These are phyloP conservation scores for Mesembrinibis cayennensis DNA, from an alignment of 2,113 vertebrate genomes.

Conservation along the genomic window DNA sequence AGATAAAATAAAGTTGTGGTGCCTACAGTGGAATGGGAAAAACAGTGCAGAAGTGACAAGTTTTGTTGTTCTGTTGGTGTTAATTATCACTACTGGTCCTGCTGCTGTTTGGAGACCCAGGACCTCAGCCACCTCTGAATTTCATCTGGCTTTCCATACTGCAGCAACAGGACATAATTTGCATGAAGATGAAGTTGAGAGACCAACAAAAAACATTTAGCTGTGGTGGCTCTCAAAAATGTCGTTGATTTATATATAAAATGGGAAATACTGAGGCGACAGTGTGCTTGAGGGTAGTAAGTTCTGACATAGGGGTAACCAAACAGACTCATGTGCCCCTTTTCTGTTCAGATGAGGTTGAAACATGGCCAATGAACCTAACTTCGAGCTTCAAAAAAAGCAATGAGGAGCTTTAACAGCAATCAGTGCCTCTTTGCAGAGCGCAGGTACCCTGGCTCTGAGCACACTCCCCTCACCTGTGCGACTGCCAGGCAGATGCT, in stretches of 20 bases:
- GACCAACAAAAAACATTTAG: neutral
- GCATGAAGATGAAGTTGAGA: neutral
- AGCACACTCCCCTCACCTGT: neutral
- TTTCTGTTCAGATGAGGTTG: neutral
- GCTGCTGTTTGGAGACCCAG: neutral
- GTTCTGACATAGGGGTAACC: neutral
- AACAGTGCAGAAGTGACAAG: neutral
- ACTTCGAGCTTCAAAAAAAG: neutral
- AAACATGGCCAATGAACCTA: rapidly evolving
- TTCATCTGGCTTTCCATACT: neutral
- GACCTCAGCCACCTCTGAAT: neutral
- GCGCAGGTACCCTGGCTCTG: rapidly evolving
- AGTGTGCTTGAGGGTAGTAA: neutral
- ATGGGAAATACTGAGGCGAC: neutral
- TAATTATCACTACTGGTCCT: neutral
- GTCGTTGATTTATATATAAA: neutral
- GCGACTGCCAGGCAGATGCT: rapidly evolving
- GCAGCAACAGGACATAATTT: neutral
- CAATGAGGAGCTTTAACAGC: neutral
- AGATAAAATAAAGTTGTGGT: neutral
- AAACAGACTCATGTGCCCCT: rapidly evolving
- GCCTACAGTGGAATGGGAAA: neutral
- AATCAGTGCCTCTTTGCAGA: neutral
- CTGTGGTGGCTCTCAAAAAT: neutral
- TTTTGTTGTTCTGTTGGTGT: neutral